Percentiles rank a stretch among this genome's conserved stretches.
These are phyloP conservation scores for Salarias fasciatus DNA, from an alignment of 2,797 vertebrate genomes.

Conservation along the genomic window DNA sequence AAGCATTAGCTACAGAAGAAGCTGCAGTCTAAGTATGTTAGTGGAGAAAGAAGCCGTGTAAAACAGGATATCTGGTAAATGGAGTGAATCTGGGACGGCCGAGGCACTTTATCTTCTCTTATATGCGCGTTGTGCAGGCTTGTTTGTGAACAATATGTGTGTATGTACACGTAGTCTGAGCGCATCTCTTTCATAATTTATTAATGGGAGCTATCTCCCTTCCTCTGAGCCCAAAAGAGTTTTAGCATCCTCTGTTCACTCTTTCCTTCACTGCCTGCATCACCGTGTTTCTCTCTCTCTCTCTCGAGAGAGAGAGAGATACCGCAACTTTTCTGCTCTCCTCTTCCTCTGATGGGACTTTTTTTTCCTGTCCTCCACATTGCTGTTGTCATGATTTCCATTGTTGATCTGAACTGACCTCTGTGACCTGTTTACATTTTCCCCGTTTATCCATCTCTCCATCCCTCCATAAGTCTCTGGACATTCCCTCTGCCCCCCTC, in stretches of 20 bases:
- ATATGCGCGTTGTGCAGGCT: constrained; percentile 14
- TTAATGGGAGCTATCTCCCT: constrained; percentile 55
- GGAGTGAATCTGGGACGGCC: constrained; percentile 40
- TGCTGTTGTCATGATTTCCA: constrained; percentile 14
- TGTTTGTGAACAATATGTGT: constrained; percentile 13
- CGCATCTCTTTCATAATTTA: constrained; percentile 59
- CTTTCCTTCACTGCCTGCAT: constrained; percentile 17
- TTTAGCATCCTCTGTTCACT: constrained; percentile 45
- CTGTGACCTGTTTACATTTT: constrained; percentile 1
- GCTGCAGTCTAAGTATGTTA: not conserved
- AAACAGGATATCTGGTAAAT: constrained; percentile 25
- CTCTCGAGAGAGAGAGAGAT: too few species aligned
- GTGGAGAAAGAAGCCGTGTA: constrained; percentile 16
- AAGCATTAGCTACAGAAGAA: constrained; percentile 14
- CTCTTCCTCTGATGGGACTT: constrained; percentile 32
- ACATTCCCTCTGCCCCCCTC: not conserved
- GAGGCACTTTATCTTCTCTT: constrained; percentile 28
- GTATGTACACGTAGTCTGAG: constrained; percentile 7
- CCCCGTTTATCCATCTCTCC: constrained; percentile 32
- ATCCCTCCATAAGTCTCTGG: constrained; percentile 5
- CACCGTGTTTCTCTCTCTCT: constrained; percentile 2
- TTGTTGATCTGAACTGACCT: constrained; percentile 28
- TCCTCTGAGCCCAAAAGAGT: constrained; percentile 35
- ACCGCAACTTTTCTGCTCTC: constrained; percentile 21
- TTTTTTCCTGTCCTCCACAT: constrained; percentile 21